These are phyloP conservation scores for Nicator chloris DNA, from an alignment of 2,113 vertebrate genomes.

Conservation along the genomic window DNA sequence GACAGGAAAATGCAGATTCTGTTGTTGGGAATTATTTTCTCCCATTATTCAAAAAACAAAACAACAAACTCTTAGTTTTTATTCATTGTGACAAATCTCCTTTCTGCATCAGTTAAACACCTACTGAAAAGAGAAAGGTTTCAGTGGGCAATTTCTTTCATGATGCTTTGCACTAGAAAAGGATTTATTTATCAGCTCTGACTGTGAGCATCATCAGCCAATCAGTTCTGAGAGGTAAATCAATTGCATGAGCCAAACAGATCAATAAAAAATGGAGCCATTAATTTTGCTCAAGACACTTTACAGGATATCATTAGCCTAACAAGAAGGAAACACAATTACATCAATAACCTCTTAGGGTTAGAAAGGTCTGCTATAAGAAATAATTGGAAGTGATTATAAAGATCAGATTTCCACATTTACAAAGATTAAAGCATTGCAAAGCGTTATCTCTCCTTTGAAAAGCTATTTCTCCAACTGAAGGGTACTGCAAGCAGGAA, in stretches of 20 bases:
- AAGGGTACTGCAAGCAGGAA: neutral
- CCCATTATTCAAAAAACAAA: neutral
- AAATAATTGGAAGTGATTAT: neutral
- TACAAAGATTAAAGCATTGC: neutral
- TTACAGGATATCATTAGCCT: slow-evolving; percentile 27
- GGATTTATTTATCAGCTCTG: neutral
- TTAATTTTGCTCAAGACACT: slow-evolving; percentile 28
- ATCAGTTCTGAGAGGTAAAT: slow-evolving; percentile 10
- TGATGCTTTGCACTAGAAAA: neutral
- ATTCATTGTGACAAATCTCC: neutral
- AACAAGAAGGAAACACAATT: slow-evolving; percentile 4
- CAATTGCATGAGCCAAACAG: neutral
- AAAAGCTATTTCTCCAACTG: neutral
- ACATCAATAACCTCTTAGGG: neutral
- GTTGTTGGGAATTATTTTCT: neutral
- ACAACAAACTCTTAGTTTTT: neutral
- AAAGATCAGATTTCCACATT: neutral
- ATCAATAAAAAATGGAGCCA: slow-evolving; percentile 30
- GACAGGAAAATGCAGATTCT: neutral
- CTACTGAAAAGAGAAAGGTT: neutral
- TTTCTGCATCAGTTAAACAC: neutral
- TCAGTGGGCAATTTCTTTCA: neutral
- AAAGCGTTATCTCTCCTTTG: neutral
- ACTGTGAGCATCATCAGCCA: slow-evolving; percentile 25
- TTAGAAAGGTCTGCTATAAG: neutral